Evolutionary conservation across 2,113 vertebrate genomes (phyloP).

Genomic region (Capreolus pygargus): DNA sequence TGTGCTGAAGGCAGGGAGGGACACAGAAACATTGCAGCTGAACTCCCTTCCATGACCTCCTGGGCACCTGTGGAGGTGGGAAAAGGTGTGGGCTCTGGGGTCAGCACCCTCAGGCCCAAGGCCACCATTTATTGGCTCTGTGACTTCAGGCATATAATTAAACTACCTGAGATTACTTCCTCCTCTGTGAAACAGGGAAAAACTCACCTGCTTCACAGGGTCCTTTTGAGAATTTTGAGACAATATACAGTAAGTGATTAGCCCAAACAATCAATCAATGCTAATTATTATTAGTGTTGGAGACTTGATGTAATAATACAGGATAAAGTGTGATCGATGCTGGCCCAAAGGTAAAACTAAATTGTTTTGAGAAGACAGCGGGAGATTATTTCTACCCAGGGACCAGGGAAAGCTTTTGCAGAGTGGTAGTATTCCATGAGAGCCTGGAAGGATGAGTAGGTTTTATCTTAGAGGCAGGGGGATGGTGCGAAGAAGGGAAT

Average conservation of each 20-base stretch:
- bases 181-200: not conserved
- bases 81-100: not conserved
- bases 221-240: not conserved
- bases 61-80: fast-evolving
- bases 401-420: not conserved
- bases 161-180: not conserved
- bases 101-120: fast-evolving
- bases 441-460: fast-evolving
- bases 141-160: not conserved
- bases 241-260: not conserved
- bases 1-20: fast-evolving
- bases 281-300: not conserved
- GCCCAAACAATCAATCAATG: not conserved
- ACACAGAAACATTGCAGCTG: not conserved
- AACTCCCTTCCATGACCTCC: not conserved
- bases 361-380: not conserved
- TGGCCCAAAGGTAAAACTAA: not conserved
- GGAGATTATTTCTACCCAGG: not conserved
- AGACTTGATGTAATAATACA: not conserved
- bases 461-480: not conserved
- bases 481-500: not conserved
- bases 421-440: not conserved
- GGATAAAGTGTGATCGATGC: not conserved
- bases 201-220: not conserved
- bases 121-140: fast-evolving